Evolutionary conservation across 1,140 invertebrate genomes (phyloP), one percentile per base, ranked within the genome.

Genomic region (Melitaea cinxia): DNA sequence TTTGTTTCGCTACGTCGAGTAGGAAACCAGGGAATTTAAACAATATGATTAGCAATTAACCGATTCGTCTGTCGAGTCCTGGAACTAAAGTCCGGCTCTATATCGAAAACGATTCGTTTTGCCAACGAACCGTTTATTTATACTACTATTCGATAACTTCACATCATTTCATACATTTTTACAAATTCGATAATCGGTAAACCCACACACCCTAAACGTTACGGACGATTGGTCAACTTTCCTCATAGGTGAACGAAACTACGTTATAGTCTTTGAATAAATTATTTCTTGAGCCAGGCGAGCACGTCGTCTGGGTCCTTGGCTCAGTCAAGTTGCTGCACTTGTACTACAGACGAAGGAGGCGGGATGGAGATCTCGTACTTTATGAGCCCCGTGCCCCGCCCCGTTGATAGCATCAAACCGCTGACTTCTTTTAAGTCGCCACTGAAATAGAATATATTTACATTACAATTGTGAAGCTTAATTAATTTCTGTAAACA

Each of bases 321-420:
- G 19, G 61, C 73, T 87, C 84, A 88, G 72, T 90, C 88, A 4
- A 90, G 67, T 49, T 83, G 82, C 37, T 89, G 88, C 23, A 90
- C 85, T 70, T 89, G 87, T 0, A 89, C 80, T 12, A 86, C 83
- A 0, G 85, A 83, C 10, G 75, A 72, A 9, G 77, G 73, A 6
- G 74, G 81, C 4, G 88, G 88, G 7, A 90, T 70, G 1, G 85
- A 85, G 50, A 90, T 90, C 70, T 90, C 88, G 69, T 90, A 90
- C 69, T 90, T 90, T 57, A 90, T 87, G 54, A 90, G 77, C 1
- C 78, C 79, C 0, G 80, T 68, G 5, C 83, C 80, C 7, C 85
- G 70, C 0, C 81, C 81, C 2, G 85, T 69, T 0, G 84, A 83
- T 0, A 90, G 75, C 19, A 90, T 84, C 24, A 88, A 65, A 0